phyloP scores from a whole-genome alignment of 2,888 invertebrate genomes.

The Drosophila anomelani region DNA sequence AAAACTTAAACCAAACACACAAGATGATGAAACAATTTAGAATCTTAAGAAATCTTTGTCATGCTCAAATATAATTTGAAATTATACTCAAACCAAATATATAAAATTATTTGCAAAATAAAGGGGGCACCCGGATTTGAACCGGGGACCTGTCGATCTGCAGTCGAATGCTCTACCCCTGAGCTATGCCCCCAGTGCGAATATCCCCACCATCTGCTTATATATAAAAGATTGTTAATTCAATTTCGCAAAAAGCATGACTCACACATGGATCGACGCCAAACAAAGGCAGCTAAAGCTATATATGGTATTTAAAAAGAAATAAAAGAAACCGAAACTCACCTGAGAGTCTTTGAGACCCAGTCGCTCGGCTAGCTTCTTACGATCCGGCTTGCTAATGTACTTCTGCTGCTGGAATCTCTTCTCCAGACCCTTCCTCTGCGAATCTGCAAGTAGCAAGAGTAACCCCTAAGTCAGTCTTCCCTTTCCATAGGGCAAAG shows the following conservation, averaged over 20 bases:
- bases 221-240: not conserved
- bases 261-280: not conserved
- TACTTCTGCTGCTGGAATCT: conserved; percentile 98
- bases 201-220: no score
- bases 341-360: conserved; percentile 99
- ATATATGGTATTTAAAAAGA: not conserved
- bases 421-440: conserved; percentile 97
- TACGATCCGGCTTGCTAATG: conserved; percentile 99
- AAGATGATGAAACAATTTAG: not conserved
- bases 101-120: not conserved
- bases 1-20: not conserved
- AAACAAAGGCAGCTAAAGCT: not conserved
- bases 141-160: conserved; percentile 80
- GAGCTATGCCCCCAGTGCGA: conserved; percentile 70
- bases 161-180: conserved; percentile 80
- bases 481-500: not conserved
- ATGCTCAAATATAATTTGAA: not conserved
- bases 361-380: conserved; percentile 97
- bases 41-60: no score
- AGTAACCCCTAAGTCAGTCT: conserved; percentile 1
- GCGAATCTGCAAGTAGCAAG: conserved; percentile 88
- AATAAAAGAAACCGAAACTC: conserved; percentile 68
- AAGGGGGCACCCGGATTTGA: conserved; percentile 80
- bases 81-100: not conserved
- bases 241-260: not conserved